These are phyloP conservation scores for Macaria liturata DNA, from an alignment of 2,888 invertebrate genomes.

Conservation along the genomic window DNA sequence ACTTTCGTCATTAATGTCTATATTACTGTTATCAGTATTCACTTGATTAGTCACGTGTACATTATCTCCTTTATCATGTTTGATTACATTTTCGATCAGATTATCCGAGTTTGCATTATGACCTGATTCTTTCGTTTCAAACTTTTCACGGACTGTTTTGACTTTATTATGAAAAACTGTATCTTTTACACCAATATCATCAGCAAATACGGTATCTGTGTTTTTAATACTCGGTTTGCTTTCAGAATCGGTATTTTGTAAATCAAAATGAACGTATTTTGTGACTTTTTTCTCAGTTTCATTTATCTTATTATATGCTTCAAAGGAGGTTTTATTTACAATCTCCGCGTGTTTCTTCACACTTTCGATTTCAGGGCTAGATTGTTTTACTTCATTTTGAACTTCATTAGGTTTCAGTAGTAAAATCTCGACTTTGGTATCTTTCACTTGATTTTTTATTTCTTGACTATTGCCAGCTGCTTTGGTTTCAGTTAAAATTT, in stretches of 20 bases:
- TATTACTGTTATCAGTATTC: neutral
- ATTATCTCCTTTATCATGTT: neutral
- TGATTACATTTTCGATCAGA: neutral
- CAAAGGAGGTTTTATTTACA: neutral
- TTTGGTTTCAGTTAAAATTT: neutral
- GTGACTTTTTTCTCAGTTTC: neutral
- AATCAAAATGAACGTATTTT: slow-evolving; percentile 1
- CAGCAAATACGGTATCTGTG: neutral
- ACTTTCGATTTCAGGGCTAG: neutral
- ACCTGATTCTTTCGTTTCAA: slow-evolving; percentile 1
- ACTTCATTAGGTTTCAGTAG: neutral
- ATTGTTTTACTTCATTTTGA: neutral
- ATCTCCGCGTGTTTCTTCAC: slow-evolving; percentile 1
- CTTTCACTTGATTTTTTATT: too few species aligned
- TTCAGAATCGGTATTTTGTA: neutral
- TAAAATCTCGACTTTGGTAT: too few species aligned
- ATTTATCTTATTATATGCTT: neutral
- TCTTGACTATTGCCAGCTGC: too few species aligned
- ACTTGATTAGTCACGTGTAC: neutral
- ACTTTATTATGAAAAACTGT: slow-evolving; percentile 10
- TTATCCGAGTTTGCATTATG: neutral
- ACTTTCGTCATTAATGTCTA: too few species aligned
- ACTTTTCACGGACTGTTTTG: slow-evolving; percentile 4
- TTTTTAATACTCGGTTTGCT: neutral
- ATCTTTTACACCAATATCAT: neutral